phyloP scores from a whole-genome alignment of 1,140 invertebrate species.

The Pogonognathellus flavescens region DNA sequence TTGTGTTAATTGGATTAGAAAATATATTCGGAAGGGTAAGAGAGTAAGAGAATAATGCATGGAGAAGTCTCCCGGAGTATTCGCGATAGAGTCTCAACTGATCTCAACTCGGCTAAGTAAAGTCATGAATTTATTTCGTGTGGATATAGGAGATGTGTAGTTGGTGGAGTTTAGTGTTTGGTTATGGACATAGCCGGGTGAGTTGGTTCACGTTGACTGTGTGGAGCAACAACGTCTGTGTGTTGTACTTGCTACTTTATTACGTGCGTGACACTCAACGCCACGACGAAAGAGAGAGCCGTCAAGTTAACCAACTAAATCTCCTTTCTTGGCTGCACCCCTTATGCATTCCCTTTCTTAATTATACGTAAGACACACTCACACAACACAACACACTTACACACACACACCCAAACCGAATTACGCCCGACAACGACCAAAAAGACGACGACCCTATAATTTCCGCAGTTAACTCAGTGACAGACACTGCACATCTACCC shows the following conservation, averaged over 20 bases:
- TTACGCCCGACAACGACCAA: not conserved
- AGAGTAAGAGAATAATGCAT: conserved; percentile 7
- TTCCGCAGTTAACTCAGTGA: not conserved
- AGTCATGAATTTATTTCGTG: too few relatives aligned
- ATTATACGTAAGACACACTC: conserved; percentile 1
- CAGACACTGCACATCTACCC: not conserved
- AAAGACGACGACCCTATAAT: not conserved
- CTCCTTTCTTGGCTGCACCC: not conserved
- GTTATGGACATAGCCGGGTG: not conserved
- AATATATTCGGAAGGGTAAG: conserved; percentile 10
- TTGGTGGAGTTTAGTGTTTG: not conserved
- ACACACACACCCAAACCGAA: not conserved
- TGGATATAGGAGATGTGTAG: not conserved
- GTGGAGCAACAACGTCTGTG: not conserved
- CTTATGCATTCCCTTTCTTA: not conserved
- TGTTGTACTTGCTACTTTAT: not conserved
- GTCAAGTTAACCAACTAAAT: conserved; percentile 21
- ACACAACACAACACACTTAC: not conserved
- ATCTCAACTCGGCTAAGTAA: not conserved
- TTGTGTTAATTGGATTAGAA: conserved; percentile 48
- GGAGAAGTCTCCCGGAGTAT: too few relatives aligned
- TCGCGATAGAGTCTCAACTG: too few relatives aligned
- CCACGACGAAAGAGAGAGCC: not conserved
- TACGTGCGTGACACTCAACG: conserved; percentile 2
- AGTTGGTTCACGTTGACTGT: not conserved